These are phyloP conservation scores for Oscheius sp. DNA, from an alignment of 2,888 invertebrate species.

Conservation along the genomic window DNA sequence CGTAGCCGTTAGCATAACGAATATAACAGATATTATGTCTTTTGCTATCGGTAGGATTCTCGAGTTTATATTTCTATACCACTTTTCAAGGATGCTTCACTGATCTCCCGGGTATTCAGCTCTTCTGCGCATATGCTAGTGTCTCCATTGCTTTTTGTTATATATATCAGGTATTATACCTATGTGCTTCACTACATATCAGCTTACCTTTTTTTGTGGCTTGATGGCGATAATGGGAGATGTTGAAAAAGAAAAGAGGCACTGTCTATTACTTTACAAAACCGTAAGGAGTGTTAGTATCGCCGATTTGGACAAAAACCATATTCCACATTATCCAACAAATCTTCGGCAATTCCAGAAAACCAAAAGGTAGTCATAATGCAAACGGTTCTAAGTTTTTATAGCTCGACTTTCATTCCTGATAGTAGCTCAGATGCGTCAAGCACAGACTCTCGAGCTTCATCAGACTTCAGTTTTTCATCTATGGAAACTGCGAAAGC, in stretches of 20 bases:
- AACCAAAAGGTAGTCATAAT: conserved; percentile 30
- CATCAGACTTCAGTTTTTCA: conserved; percentile 40
- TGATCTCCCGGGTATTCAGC: conserved; percentile 89
- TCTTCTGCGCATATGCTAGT: conserved; percentile 93
- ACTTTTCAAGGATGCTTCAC: conserved; percentile 78
- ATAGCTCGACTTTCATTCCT: conserved; percentile 9
- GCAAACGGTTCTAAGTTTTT: background rate
- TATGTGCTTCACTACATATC: conserved; percentile 7
- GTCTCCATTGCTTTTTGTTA: conserved; percentile 89
- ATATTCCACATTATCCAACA: conserved; percentile 31
- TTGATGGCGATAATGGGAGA: conserved; percentile 90
- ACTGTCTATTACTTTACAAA: conserved; percentile 75
- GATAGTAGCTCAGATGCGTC: conserved; percentile 9
- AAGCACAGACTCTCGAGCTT: conserved; percentile 32
- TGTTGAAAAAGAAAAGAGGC: conserved; percentile 85
- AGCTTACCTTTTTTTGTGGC: conserved; percentile 87
- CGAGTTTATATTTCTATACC: background rate
- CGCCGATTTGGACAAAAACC: conserved; percentile 34
- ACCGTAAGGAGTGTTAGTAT: conserved; percentile 37
- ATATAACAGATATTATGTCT: conserved; percentile 89
- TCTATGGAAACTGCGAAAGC: conserved; percentile 36
- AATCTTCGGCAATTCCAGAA: conserved; percentile 42
- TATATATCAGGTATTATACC: conserved; percentile 79
- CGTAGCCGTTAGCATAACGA: conserved; percentile 92
- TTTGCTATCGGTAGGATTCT: conserved; percentile 82